These are phyloP conservation scores for Tetrax tetrax DNA, from an alignment of 2,113 vertebrate genomes.

Conservation along the genomic window DNA sequence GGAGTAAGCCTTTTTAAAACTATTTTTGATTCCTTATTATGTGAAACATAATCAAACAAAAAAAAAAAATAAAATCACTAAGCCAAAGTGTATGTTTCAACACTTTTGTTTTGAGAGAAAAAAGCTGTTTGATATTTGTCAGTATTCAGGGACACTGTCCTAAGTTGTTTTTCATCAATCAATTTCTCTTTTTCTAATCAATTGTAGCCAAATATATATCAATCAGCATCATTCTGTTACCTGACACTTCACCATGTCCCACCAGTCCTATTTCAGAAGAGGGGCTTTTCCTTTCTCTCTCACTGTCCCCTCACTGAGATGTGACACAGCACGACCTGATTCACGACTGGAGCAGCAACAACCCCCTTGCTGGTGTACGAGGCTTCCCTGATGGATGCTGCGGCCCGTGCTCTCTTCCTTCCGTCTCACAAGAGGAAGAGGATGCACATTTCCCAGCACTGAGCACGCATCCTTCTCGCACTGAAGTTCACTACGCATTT, in stretches of 20 bases:
- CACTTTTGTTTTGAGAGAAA: neutral
- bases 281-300: neutral
- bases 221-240: neutral
- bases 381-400: neutral
- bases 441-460: neutral
- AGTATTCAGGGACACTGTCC: neutral
- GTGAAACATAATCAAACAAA: neutral
- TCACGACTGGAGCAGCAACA: neutral
- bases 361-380: accelerated
- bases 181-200: neutral
- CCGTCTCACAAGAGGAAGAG: accelerated
- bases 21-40: neutral
- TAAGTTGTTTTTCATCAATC: neutral
- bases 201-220: neutral
- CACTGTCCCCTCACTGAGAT: neutral
- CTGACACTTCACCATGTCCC: neutral
- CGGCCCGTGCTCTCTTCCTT: neutral
- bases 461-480: neutral
- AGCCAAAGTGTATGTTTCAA: neutral
- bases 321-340: neutral
- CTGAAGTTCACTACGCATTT: neutral
- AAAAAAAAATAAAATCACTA: neutral
- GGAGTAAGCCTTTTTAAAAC: neutral
- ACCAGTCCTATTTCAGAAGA: neutral
- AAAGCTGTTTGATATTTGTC: neutral